Base-by-base conservation (phyloP, 2,888 invertebrate genomes). In the Strigamia crassipes region DNA sequence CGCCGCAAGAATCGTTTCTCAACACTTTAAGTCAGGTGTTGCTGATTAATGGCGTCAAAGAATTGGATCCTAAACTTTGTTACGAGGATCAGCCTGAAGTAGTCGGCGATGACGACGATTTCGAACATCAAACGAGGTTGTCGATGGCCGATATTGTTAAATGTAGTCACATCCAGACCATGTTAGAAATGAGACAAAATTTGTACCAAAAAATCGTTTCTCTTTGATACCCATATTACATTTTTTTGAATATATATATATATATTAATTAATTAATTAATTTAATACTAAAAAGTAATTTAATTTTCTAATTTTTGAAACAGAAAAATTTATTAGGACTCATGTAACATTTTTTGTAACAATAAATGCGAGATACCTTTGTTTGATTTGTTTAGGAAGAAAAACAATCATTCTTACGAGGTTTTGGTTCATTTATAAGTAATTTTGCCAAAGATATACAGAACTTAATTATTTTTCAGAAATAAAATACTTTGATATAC, bases 1-100 rank as follows among this genome's bases (percentile, higher is more conserved):
- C 83, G 15, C 83, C 84, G 78, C 81, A 83, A 23, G 84, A 84
- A 42, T 85, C 85, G 9, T 84, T 85, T 51, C 78, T 77, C 27
- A 31, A 51, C n/a, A 85, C 85, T 18, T 82, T 83, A 34, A 81
- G 83, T 18, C 80, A 82, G 23, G 83, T 83, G n/a, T 73, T 73
- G 73, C 8, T 73, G 12, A 73, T 73, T 73, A n/a, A 73, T 12
- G 77, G 27, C 12, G 13, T 41, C n/a, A 79, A 79, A 46, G 79
- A 79, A 13, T 41, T 79, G 23, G 38, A 79, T n/a, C 79, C 73
- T 31, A 73, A 73, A 73, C 73, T 73, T 31, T 73, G 27, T 13
- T 73, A 15, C 31, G 73, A 73, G n/a, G 56, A 18, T 9, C 9
- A 56, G 21, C 13, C 21, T 12, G 1, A 38, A 13, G 38, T 41